phyloP scores from a whole-genome alignment of 37 sponge, comb jelly and placozoan species.

The Chondrilla cf. caribensis region DNA sequence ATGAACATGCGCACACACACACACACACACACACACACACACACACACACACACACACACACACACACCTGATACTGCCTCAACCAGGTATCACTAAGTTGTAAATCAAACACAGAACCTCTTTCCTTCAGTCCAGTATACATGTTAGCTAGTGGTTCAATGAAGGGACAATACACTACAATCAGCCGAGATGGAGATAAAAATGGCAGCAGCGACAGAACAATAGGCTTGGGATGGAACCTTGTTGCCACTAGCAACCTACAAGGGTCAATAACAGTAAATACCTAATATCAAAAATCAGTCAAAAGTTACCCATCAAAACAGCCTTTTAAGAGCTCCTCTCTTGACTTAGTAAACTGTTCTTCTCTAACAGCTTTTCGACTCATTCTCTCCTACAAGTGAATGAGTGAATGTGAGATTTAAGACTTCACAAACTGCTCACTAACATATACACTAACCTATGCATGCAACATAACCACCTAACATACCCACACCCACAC shows the following conservation, averaged over 20 bases:
- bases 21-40: no score
- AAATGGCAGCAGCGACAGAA: constrained; percentile 42
- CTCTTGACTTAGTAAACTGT: constrained; percentile 25
- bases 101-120: constrained; percentile 47
- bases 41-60: no score
- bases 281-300: background rate
- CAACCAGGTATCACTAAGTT: no score
- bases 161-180: constrained; percentile 61
- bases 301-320: background rate
- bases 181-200: constrained; percentile 77
- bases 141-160: constrained; percentile 65
- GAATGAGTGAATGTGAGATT: background rate
- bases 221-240: constrained; percentile 69
- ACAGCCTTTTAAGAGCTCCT: no score
- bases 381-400: constrained; percentile 2
- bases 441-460: no score
- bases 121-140: constrained; percentile 47
- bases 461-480: no score
- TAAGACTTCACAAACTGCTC: background rate
- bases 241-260: constrained; percentile 65
- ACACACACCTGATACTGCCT: no score
- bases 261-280: background rate
- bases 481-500: no score
- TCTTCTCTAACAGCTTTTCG: constrained; percentile 26
- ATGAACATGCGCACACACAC: no score